Conservation (phyloP, 2,113 vertebrate species). For the Mustela nigripes region DNA sequence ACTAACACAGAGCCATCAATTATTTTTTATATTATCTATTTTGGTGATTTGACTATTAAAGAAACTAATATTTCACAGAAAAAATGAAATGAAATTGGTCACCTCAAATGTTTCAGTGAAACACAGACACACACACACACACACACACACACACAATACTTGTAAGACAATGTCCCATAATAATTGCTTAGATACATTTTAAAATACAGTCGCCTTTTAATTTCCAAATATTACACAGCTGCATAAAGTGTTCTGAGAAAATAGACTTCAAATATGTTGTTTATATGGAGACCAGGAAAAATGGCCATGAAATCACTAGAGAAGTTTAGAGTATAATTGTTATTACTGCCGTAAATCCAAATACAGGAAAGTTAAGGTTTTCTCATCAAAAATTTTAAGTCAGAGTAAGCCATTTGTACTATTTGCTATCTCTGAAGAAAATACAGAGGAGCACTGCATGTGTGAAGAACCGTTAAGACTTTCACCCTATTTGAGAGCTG, state of each 20-base stretch:
- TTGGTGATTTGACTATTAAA: constrained; percentile 64
- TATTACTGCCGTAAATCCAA: constrained; percentile 57
- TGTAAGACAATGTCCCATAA: neutral
- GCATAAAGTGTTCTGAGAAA: neutral
- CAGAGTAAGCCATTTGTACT: neutral
- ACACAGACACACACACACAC: neutral
- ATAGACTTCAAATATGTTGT: constrained; percentile 16
- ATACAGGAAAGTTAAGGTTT: neutral
- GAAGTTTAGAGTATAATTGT: constrained; percentile 17
- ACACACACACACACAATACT: neutral
- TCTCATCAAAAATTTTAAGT: constrained; percentile 49
- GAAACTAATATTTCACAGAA: constrained; percentile 41
- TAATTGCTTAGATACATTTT: constrained; percentile 56
- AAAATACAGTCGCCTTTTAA: neutral
- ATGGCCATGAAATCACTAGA: constrained; percentile 22
- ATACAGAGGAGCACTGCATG: neutral
- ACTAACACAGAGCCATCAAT: constrained; percentile 43
- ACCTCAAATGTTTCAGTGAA: constrained; percentile 35
- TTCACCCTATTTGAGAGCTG: neutral
- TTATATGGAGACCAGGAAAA: constrained; percentile 25
- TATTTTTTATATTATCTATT: constrained; percentile 32
- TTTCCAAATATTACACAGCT: constrained; percentile 22
- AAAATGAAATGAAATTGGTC: constrained; percentile 54
- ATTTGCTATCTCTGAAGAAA: constrained; percentile 34
- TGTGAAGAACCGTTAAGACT: constrained; percentile 44